These are phyloP conservation scores for Sterrhoptilus dennistouni DNA, from an alignment of 2,113 vertebrate species.

Conservation along the genomic window DNA sequence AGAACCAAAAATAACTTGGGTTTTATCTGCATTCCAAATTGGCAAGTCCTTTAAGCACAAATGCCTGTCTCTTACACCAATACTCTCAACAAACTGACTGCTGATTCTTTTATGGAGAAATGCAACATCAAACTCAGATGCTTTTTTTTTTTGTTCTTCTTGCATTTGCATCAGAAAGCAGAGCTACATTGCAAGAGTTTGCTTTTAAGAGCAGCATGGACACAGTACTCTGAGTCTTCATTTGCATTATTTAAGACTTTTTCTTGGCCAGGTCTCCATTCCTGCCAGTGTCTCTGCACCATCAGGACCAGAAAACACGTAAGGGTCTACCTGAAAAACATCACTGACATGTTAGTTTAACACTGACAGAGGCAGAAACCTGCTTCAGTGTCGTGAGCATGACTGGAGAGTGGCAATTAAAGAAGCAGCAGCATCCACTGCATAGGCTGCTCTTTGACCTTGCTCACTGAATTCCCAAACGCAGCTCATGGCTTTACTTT, in stretches of 20 bases:
- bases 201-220: neutral
- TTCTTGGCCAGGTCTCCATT: neutral
- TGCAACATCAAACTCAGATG: neutral
- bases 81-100: neutral
- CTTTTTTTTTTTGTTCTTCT: neutral
- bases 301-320: neutral
- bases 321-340: neutral
- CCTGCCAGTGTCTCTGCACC: neutral
- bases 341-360: accelerated
- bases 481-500: neutral
- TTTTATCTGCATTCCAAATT: neutral
- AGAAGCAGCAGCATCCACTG: neutral
- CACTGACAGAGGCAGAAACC: neutral
- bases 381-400: accelerated
- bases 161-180: neutral
- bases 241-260: neutral
- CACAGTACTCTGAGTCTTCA: neutral
- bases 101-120: neutral
- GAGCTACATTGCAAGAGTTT: neutral
- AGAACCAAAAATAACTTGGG: neutral
- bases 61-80: neutral
- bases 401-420: neutral
- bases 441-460: neutral
- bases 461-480: neutral
- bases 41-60: neutral